Percentiles rank a stretch among this genome's conserved stretches.
These are phyloP conservation scores for Prionace glauca DNA, from an alignment of 2,797 vertebrate species.

Conservation along the genomic window DNA sequence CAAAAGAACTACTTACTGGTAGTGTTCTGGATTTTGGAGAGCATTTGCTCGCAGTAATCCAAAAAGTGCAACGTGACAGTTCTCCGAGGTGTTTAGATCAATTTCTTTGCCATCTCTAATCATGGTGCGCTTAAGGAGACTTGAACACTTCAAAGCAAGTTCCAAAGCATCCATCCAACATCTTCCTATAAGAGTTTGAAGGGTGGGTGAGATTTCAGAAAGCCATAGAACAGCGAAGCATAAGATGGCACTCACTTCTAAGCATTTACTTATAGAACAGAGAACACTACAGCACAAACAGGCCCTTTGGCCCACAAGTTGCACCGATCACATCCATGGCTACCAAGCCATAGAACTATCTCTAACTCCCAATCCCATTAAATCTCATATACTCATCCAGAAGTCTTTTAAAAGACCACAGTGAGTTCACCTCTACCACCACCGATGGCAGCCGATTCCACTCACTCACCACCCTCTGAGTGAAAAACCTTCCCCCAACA, in stretches of 20 bases:
- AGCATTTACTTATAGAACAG: neutral
- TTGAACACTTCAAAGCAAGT: slow-evolving; percentile 91
- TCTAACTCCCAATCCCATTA: no score
- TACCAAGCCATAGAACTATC: no score
- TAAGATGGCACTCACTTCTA: neutral
- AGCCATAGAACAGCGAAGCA: neutral
- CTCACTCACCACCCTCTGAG: no score
- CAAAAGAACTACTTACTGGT: slow-evolving; percentile 69
- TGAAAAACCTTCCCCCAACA: no score
- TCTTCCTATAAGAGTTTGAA: slow-evolving; percentile 64
- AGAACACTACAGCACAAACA: no score
- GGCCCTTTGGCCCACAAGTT: no score
- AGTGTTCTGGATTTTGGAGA: slow-evolving; percentile 72
- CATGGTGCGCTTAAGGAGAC: slow-evolving; percentile 93
- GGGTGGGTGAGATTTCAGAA: neutral
- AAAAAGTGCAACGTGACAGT: slow-evolving; percentile 82
- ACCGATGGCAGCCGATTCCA: no score
- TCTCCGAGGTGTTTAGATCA: slow-evolving; percentile 67
- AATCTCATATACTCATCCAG: no score
- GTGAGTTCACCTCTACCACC: no score
- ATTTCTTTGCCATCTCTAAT: slow-evolving; percentile 95
- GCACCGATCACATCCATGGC: no score
- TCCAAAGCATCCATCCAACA: slow-evolving; percentile 99
- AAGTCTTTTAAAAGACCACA: no score
- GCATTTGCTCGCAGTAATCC: slow-evolving; percentile 88